Percentiles rank a stretch among this genome's conserved stretches.
Evolutionary conservation across 2,888 invertebrate species (phyloP).

Genomic region (Caenorhabditis wallacei): DNA sequence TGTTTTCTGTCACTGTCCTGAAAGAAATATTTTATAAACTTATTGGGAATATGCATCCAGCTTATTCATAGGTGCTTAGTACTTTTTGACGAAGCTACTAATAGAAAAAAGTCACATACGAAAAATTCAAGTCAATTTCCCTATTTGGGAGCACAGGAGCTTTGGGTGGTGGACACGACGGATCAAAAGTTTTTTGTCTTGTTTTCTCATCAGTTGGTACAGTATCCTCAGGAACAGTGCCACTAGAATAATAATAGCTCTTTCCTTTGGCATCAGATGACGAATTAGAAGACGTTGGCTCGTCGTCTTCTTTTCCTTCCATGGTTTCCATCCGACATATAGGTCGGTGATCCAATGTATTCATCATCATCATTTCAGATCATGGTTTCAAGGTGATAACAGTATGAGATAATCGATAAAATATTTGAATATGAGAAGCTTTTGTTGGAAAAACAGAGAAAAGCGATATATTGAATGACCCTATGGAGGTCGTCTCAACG

Average conservation of each 20-base stretch:
- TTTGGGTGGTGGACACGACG: constrained; percentile 28
- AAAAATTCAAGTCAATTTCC: constrained; percentile 51
- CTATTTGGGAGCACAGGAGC: constrained; percentile 22
- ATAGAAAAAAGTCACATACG: constrained; percentile 45
- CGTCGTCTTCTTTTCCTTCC: constrained; percentile 57
- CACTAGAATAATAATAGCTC: constrained; percentile 56
- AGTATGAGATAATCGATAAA: not conserved
- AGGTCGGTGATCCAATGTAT: constrained; percentile 68
- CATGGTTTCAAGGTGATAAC: not conserved
- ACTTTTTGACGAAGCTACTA: no score
- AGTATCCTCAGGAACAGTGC: constrained; percentile 19
- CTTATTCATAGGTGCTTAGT: no score
- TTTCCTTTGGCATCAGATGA: constrained; percentile 32
- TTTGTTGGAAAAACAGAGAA: constrained; percentile 24
- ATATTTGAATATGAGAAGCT: constrained; percentile 34
- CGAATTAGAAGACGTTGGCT: constrained; percentile 25
- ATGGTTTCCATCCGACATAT: constrained; percentile 64
- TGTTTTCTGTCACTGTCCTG: constrained; percentile 81
- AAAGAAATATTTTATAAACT: no score
- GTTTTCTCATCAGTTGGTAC: constrained; percentile 25
- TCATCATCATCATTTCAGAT: constrained; percentile 53
- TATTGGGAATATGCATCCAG: no score
- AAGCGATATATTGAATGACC: constrained; percentile 39
- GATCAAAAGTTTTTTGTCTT: constrained; percentile 51
- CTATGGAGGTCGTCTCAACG: constrained; percentile 32